phyloP scores from a whole-genome alignment of 2,113 vertebrate genomes.

The Nematolebias whitei region DNA sequence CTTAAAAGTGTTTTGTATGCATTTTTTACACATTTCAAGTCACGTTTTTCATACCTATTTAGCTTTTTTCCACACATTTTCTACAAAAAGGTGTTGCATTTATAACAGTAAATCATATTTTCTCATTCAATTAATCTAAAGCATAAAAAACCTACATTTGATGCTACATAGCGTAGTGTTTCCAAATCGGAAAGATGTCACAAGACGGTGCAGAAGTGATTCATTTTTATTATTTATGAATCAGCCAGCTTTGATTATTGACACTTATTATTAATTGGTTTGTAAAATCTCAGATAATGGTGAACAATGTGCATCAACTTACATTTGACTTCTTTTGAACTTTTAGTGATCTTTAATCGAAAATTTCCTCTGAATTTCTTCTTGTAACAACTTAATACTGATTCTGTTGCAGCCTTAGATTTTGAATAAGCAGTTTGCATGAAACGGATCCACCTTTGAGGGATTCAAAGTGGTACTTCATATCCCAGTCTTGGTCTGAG shows the following conservation, averaged over 20 bases:
- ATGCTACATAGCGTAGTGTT: neutral
- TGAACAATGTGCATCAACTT: neutral
- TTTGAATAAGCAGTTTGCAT: slow-evolving; percentile 9
- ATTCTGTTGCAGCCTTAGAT: neutral
- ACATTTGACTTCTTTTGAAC: too few relatives aligned
- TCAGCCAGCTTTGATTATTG: too few relatives aligned
- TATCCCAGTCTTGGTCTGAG: neutral
- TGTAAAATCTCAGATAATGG: neutral
- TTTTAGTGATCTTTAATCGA: neutral
- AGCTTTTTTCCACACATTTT: slow-evolving; percentile 44
- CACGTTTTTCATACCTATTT: slow-evolving; percentile 27
- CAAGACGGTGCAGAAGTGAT: too few relatives aligned
- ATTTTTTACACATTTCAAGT: slow-evolving; percentile 42
- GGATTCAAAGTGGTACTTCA: neutral
- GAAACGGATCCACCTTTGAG: neutral
- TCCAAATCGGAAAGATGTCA: neutral
- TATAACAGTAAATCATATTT: slow-evolving; percentile 13
- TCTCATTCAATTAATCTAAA: slow-evolving; percentile 12
- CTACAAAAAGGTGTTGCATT: slow-evolving; percentile 12
- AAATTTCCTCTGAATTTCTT: neutral
- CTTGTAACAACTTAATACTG: neutral
- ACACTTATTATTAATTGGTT: too few relatives aligned
- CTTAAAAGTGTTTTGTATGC: slow-evolving; percentile 56
- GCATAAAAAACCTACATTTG: slow-evolving; percentile 1
- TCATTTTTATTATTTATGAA: too few relatives aligned